Evolutionary conservation across 1,140 invertebrate genomes (phyloP).

Genomic region (Rhagoletis zephyria): DNA sequence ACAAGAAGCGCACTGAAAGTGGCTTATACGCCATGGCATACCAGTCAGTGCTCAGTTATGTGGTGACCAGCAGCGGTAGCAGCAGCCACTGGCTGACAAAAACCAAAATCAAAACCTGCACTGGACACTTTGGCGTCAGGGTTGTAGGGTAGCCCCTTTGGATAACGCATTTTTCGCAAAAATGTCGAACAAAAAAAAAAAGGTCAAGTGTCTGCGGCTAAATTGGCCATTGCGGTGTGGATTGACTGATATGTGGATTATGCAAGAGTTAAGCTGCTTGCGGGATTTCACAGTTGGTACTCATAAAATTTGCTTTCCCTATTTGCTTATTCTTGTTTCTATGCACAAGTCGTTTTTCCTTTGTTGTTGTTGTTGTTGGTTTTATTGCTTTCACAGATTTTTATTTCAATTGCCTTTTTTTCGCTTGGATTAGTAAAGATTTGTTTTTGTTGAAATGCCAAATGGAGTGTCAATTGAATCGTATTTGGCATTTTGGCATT

Average conservation of each 20-base stretch:
- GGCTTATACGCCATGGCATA: constrained; percentile 31
- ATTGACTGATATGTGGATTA: constrained; percentile 70
- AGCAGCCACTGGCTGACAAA: not conserved
- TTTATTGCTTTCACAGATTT: not conserved
- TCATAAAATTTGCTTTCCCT: constrained; percentile 12
- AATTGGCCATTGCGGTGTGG: constrained; percentile 58
- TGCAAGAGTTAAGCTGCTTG: constrained; percentile 70
- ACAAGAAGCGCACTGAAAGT: not conserved
- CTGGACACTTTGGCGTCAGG: no score
- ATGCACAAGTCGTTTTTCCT: not conserved
- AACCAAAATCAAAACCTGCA: not conserved
- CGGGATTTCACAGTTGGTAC: constrained; percentile 44
- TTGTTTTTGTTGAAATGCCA: constrained; percentile 36
- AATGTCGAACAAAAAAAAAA: constrained; percentile 57
- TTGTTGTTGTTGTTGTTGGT: not conserved
- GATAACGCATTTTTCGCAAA: constrained; percentile 10
- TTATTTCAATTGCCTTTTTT: constrained; percentile 15
- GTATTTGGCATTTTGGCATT: constrained; percentile 38
- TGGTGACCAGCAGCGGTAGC: not conserved
- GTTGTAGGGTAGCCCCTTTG: not conserved
- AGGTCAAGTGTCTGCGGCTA: constrained; percentile 65
- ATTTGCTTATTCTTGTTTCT: not conserved
- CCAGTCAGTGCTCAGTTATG: not conserved
- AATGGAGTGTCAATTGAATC: constrained; percentile 50
- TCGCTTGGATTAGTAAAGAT: not conserved